Evolutionary conservation across 2,888 invertebrate genomes (phyloP).

Genomic region (Dicranocentrus wangi): DNA sequence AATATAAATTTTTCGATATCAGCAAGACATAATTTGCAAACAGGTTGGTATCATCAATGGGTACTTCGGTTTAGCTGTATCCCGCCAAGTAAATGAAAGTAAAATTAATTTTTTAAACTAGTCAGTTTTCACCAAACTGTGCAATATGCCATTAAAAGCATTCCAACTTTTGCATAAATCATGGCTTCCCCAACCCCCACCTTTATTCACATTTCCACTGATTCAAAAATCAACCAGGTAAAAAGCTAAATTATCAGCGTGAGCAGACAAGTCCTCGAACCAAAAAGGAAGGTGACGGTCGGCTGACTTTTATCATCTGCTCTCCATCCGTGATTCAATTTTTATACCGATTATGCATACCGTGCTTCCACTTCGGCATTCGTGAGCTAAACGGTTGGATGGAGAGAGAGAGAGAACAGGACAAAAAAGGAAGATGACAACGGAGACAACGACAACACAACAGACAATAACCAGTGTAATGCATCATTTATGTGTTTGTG

Average conservation of each 20-base stretch:
- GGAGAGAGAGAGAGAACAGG: slow-evolving; percentile 1
- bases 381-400: slow-evolving; percentile 37
- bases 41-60: no score
- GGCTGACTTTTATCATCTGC: slow-evolving; percentile 31
- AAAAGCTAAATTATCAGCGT: background rate
- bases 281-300: slow-evolving; percentile 37
- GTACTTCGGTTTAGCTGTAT: no score
- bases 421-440: slow-evolving; percentile 13
- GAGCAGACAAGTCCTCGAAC: background rate
- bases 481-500: slow-evolving; percentile 31
- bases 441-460: slow-evolving; percentile 24
- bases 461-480: slow-evolving; percentile 43
- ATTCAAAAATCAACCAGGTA: background rate
- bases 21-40: no score
- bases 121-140: no score
- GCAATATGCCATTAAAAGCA: no score
- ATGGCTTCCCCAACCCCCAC: background rate
- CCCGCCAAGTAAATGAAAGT: no score
- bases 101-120: no score
- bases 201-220: background rate
- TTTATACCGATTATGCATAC: background rate
- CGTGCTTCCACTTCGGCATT: background rate
- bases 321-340: slow-evolving; percentile 8
- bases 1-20: no score
- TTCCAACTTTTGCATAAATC: no score